Evolutionary conservation across 2,888 invertebrate genomes (phyloP).

Genomic region (Dioctria rufipes): DNA sequence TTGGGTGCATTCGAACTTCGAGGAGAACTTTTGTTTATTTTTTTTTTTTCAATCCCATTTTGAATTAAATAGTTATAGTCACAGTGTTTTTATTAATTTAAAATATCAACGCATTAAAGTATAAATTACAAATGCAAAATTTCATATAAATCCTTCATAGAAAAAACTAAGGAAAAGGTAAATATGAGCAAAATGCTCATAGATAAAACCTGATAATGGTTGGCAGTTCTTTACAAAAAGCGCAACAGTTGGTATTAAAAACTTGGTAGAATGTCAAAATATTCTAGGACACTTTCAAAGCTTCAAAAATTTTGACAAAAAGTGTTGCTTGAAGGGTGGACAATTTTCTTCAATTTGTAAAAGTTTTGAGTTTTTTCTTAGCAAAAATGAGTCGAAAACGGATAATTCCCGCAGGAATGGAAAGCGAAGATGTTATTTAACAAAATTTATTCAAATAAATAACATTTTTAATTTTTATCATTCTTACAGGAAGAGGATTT

Average conservation of each 20-base stretch:
- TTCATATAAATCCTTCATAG: no score
- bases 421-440: slow-evolving; percentile 62
- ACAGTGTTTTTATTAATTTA: no score
- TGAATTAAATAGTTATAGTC: no score
- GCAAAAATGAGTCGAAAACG: slow-evolving; percentile 45
- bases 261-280: background rate
- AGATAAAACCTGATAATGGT: background rate
- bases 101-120: no score
- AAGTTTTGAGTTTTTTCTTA: slow-evolving; percentile 12
- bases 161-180: no score
- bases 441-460: slow-evolving; percentile 1
- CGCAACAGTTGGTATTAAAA: slow-evolving; percentile 31
- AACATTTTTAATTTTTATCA: background rate
- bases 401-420: slow-evolving; percentile 67
- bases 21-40: no score
- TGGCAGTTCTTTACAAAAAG: background rate
- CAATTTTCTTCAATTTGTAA: background rate
- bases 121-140: no score
- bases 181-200: no score
- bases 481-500: slow-evolving; percentile 48
- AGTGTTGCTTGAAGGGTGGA: background rate
- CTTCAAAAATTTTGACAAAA: slow-evolving; percentile 16
- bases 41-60: no score
- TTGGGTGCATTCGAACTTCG: no score
- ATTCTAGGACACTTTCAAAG: slow-evolving; percentile 6